phyloP scores from a whole-genome alignment of 1,140 invertebrate genomes.

The Manduca sexta region DNA sequence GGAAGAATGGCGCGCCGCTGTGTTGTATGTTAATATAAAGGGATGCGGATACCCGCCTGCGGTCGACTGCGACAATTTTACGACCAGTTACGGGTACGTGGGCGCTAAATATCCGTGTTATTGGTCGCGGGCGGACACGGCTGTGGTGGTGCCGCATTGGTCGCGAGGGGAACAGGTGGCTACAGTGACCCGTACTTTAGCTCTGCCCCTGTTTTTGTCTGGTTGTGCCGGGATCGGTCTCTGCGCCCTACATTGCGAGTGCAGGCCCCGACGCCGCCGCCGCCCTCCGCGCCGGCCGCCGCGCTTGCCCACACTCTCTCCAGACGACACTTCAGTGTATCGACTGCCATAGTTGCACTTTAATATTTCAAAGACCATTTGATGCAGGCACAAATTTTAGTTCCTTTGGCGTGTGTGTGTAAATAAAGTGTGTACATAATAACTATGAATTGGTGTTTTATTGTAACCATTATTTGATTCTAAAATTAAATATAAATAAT shows the following conservation, averaged over 20 bases:
- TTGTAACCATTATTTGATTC: no score
- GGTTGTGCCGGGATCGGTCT: constrained; percentile 86
- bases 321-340: constrained; percentile 62
- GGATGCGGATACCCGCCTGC: constrained; percentile 92
- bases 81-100: constrained; percentile 81
- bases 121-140: constrained; percentile 87
- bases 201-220: constrained; percentile 86
- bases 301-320: constrained; percentile 47
- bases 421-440: constrained; percentile 31
- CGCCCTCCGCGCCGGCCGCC: constrained; percentile 60
- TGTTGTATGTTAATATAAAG: constrained; percentile 71
- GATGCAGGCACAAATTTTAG: constrained; percentile 27
- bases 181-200: constrained; percentile 86
- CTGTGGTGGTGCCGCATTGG: constrained; percentile 86
- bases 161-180: constrained; percentile 84
- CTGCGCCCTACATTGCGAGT: constrained; percentile 89
- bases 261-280: constrained; percentile 67
- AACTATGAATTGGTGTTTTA: constrained; percentile 1
- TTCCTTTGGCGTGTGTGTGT: constrained; percentile 23
- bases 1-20: constrained; percentile 59
- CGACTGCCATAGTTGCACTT: constrained; percentile 39
- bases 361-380: constrained; percentile 2
- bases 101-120: constrained; percentile 87
- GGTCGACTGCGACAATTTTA: constrained; percentile 89
- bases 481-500: no score